Percentiles rank a stretch among this genome's conserved stretches.
Conservation (phyloP, 2,113 vertebrate genomes). For the Mobula hypostoma region DNA sequence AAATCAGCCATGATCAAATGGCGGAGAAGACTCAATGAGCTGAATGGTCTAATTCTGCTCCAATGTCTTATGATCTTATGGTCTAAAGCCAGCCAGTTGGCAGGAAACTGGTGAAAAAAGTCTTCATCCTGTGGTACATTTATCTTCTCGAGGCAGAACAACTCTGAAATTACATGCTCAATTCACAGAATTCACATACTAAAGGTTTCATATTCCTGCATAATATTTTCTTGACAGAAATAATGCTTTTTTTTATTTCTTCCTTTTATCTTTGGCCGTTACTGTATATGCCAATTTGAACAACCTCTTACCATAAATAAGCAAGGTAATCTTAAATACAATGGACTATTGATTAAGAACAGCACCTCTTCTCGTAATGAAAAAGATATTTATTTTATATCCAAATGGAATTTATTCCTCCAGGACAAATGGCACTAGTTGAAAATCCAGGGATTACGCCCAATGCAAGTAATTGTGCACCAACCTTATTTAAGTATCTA, state of each 20-base stretch:
- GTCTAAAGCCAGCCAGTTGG: neutral
- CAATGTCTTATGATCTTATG: too few species aligned
- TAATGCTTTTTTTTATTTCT: neutral
- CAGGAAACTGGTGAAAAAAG: too few species aligned
- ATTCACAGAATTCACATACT: neutral
- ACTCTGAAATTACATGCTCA: neutral
- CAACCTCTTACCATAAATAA: neutral
- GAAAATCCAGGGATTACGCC: neutral
- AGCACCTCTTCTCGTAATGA: neutral
- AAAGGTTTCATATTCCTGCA: neutral
- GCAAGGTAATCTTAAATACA: neutral
- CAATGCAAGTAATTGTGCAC: neutral
- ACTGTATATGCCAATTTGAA: neutral
- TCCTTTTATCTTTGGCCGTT: neutral
- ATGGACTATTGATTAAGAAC: neutral
- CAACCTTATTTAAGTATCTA: neutral
- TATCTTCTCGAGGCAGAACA: too few species aligned
- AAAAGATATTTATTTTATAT: neutral
- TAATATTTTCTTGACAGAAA: neutral
- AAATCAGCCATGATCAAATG: too few species aligned
- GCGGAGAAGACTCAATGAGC: too few species aligned
- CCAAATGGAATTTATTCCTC: neutral
- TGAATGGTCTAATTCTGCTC: too few species aligned
- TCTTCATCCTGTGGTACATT: neutral
- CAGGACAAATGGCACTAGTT: neutral